Conservation (phyloP, 2,113 vertebrate species). For the Phrynosoma blainvillii region DNA sequence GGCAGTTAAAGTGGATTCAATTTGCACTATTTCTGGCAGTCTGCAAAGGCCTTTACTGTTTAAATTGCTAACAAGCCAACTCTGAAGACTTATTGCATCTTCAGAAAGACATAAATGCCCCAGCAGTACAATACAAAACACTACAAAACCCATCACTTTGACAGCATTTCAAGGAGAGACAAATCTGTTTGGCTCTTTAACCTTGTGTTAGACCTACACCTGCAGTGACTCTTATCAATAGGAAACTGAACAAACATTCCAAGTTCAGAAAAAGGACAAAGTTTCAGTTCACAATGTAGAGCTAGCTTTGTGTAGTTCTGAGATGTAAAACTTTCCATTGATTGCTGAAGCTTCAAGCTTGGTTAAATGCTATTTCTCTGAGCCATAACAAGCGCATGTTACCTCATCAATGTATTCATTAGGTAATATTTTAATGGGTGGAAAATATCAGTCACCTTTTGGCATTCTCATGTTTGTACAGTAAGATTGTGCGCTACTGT, state of each 20-base stretch:
- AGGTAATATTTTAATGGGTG: background rate
- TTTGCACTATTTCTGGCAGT: too few relatives aligned
- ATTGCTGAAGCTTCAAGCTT: background rate
- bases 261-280: background rate
- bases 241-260: background rate
- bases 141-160: background rate
- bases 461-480: too few relatives aligned
- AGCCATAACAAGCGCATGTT: background rate
- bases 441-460: background rate
- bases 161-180: background rate
- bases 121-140: background rate
- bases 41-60: too few relatives aligned
- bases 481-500: background rate
- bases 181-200: background rate
- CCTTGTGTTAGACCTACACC: background rate
- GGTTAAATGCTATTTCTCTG: background rate
- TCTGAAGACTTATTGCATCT: background rate
- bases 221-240: background rate
- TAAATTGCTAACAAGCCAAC: background rate
- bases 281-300: background rate
- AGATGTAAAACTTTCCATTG: background rate
- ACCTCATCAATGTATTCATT: background rate
- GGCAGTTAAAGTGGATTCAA: too few relatives aligned
- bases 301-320: background rate
- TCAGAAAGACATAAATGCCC: background rate